phyloP scores from a whole-genome alignment of 2,113 vertebrate genomes.

The Arizona elegans region DNA sequence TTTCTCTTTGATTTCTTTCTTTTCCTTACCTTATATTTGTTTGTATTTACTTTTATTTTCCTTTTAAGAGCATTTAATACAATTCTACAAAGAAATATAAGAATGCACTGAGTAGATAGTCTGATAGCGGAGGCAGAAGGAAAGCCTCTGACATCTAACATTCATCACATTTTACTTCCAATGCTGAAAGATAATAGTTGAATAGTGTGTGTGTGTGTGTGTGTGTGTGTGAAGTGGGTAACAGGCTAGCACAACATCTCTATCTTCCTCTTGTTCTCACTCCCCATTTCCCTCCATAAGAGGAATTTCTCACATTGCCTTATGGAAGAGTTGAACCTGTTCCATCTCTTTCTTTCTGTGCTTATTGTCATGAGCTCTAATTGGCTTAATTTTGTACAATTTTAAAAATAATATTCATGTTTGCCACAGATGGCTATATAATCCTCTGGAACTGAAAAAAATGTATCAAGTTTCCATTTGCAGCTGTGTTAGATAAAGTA shows the following conservation, averaged over 20 bases:
- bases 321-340: neutral
- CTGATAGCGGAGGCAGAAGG: neutral
- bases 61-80: neutral
- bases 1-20: neutral
- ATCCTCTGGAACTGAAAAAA: neutral
- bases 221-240: neutral
- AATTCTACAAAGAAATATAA: neutral
- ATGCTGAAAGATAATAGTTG: neutral
- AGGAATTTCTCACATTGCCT: neutral
- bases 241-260: neutral
- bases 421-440: neutral
- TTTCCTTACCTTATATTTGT: neutral
- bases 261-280: neutral
- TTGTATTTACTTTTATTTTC: neutral
- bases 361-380: too few relatives aligned
- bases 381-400: too few relatives aligned
- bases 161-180: neutral
- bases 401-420: too few relatives aligned
- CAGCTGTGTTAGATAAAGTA: neutral
- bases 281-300: neutral
- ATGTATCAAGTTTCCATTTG: neutral
- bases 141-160: neutral
- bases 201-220: neutral
- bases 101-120: neutral
- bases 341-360: too few relatives aligned